Evolutionary conservation across 1,140 invertebrate genomes (phyloP).

Genomic region (Pogonognathellus flavescens): DNA sequence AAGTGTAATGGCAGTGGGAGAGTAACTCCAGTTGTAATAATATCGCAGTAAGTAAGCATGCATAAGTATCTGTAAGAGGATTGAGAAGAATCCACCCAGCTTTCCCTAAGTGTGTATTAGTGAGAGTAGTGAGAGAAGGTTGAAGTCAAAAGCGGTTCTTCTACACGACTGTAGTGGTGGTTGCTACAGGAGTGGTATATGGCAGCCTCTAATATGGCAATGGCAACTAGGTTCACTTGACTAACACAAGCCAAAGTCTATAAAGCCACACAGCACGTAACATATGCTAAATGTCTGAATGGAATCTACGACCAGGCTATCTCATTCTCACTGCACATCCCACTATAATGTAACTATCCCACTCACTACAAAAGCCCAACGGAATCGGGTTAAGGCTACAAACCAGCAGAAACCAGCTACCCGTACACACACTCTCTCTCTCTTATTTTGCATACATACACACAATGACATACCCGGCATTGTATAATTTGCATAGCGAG

Average conservation of each 20-base stretch:
- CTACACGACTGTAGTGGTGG: too few species aligned
- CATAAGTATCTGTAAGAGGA: constrained; percentile 48
- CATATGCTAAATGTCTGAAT: constrained; percentile 40
- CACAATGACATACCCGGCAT: not conserved
- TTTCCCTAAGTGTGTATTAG: constrained; percentile 47
- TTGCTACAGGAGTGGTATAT: too few species aligned
- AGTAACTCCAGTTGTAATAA: constrained; percentile 29
- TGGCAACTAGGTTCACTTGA: constrained; percentile 8
- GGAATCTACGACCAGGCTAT: constrained; percentile 29
- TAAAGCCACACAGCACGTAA: constrained; percentile 35
- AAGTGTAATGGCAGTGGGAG: constrained; percentile 3
- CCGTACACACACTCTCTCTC: constrained; percentile 3
- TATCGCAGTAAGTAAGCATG: constrained; percentile 42
- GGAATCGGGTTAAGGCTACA: too few species aligned
- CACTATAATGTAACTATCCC: not conserved
- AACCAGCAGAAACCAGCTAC: too few species aligned
- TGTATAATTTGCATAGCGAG: too few species aligned
- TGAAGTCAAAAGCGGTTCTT: constrained; percentile 18
- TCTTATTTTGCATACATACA: not conserved
- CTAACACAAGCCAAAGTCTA: not conserved
- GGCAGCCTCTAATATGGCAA: too few species aligned
- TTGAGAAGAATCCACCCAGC: constrained; percentile 34
- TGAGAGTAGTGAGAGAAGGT: constrained; percentile 6
- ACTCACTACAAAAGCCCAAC: too few species aligned
- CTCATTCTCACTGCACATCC: not conserved